Base-by-base conservation (phyloP, 2,113 vertebrate genomes). In the Hydrolagus affinis region DNA sequence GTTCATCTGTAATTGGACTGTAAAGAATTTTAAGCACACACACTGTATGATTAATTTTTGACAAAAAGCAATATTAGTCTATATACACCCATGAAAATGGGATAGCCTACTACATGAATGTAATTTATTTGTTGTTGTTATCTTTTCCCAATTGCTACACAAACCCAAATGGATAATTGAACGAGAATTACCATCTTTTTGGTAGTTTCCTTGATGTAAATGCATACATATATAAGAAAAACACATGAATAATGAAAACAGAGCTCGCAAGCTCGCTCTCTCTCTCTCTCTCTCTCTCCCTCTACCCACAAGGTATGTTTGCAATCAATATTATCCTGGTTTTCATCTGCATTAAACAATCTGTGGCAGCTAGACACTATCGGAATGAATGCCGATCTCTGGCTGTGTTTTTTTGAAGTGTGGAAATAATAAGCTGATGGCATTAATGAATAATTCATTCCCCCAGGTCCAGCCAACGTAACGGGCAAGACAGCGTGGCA, bases 371-470 rank as follows among this genome's bases (percentile, higher is more conserved):
- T 68, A 7, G 62, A 83, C 28, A 66, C 60, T 28, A 17, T 68
- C 28, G 17, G 15, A 83, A 83, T 83, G 62, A 66, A 66, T 66
- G 78, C 25, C 66, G 78, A 83, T 32, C 32, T 6, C 8, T 21
- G 28, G 9, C 25, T 66, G 25, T 8, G 30, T 62, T 32, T 1
- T 44, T 83, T 68, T 83, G 78, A 66, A 83, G 60, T 83, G 28
- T 83, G 78, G 62, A 64, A 83, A 66, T 32, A 66, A 66, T 83
- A 83, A 83, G 15, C 0, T 83, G 78, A 83, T 30, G 59, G 25
- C 11, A 28, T 66, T 66, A 60, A 83, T 83, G 21, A 78, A 83
- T 83, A 83, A 83, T 83, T 83, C 78, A 83, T 83, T 14, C 6
- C 44, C n/a, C 25, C 28, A 60, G 12, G 10, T 10, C 78, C 62